phyloP scores from a whole-genome alignment of 2,797 vertebrate species.

The Hapalemur alaotrensis region DNA sequence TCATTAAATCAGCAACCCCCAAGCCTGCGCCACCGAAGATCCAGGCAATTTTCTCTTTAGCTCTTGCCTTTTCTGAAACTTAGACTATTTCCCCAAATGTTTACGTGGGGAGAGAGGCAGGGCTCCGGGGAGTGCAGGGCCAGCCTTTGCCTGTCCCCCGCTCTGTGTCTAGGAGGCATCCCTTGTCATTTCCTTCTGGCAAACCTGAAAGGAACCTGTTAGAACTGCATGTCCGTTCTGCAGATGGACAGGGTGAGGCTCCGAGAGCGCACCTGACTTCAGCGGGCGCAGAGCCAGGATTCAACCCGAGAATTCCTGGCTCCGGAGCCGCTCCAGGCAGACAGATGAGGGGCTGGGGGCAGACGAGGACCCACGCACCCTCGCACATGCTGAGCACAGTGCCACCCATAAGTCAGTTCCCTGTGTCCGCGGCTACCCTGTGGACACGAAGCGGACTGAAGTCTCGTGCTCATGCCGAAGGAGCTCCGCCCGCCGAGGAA shows the following conservation, averaged over 20 bases:
- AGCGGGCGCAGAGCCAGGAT: neutral
- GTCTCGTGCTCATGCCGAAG: accelerated
- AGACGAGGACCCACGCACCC: accelerated
- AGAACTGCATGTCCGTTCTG: neutral
- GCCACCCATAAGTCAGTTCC: neutral
- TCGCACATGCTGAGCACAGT: accelerated
- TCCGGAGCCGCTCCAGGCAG: neutral
- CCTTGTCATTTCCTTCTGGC: accelerated
- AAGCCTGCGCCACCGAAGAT: neutral
- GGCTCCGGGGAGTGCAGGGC: accelerated
- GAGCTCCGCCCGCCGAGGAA: no score
- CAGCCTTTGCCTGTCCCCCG: accelerated
- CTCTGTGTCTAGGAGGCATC: neutral
- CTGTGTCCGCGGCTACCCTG: neutral
- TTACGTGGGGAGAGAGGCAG: neutral
- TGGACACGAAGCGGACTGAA: accelerated
- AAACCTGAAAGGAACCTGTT: accelerated
- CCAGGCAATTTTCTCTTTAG: neutral
- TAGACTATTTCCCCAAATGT: neutral
- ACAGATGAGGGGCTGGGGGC: neutral
- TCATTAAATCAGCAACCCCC: neutral
- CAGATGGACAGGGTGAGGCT: neutral
- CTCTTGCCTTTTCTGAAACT: neutral
- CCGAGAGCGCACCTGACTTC: neutral
- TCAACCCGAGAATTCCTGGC: neutral